Conservation (phyloP, 2,888 invertebrate genomes). For the Epistrophella euchroma region DNA sequence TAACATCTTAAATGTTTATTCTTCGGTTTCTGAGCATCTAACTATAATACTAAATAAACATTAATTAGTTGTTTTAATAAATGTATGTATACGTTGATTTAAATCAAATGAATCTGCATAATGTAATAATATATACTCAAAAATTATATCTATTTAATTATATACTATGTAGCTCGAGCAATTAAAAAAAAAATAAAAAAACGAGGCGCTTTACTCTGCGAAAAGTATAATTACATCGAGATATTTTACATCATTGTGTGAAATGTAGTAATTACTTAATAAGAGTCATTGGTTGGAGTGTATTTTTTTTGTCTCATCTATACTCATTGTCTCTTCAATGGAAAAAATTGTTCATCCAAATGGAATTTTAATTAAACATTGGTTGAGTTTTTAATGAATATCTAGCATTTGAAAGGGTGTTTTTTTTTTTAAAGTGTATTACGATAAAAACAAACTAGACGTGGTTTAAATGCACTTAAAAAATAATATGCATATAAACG, state of each 20-base stretch:
- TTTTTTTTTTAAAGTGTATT: not conserved
- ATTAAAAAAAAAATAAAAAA: not conserved
- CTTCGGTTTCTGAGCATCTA: no score
- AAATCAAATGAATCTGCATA: not conserved
- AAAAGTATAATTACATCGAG: constrained; percentile 47
- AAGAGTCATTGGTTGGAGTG: constrained; percentile 22
- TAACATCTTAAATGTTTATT: no score
- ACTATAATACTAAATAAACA: no score
- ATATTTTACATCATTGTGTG: constrained; percentile 55
- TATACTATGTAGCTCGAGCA: not conserved
- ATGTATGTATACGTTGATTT: no score
- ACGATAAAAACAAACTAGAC: no score
- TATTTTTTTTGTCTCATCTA: not conserved
- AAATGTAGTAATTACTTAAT: constrained; percentile 62
- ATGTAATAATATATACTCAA: no score
- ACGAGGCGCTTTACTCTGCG: constrained; percentile 10
- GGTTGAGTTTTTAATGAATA: constrained; percentile 3
- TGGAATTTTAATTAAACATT: constrained; percentile 49
- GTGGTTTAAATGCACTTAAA: no score
- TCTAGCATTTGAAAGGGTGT: not conserved
- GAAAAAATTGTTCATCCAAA: constrained; percentile 32
- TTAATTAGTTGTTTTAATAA: no score
- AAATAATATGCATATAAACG: no score
- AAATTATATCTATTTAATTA: not conserved
- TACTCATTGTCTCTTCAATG: constrained; percentile 11